phyloP scores from a whole-genome alignment of 92 coral and sea anemone species.

The Porites cylindrica region DNA sequence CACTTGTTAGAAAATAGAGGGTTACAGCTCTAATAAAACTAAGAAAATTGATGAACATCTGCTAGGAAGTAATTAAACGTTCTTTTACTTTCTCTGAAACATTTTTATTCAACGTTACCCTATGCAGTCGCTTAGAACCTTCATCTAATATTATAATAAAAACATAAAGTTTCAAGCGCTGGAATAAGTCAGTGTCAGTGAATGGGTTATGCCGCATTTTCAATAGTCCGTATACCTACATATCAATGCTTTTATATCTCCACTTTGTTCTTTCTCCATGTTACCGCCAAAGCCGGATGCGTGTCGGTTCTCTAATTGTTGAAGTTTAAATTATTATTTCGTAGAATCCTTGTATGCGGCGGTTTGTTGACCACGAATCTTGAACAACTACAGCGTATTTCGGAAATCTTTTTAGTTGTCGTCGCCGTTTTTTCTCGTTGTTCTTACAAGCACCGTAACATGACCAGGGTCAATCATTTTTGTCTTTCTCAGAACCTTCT shows the following conservation, averaged over 20 bases:
- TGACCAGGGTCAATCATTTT: slow-evolving; percentile 13
- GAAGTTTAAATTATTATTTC: background rate
- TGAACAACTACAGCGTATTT: background rate
- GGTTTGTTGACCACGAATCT: background rate
- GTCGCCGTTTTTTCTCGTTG: background rate
- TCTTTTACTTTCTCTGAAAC: too few relatives aligned
- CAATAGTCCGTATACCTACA: too few relatives aligned
- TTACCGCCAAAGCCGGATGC: background rate
- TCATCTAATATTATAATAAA: too few relatives aligned
- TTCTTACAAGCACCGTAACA: background rate
- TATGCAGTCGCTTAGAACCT: background rate
- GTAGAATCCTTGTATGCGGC: background rate
- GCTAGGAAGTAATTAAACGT: too few relatives aligned
- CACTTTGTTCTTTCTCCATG: background rate
- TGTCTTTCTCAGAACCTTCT: slow-evolving; percentile 23
- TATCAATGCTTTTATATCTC: too few relatives aligned
- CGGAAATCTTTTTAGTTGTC: background rate
- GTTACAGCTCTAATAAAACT: too few relatives aligned
- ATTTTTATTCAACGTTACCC: background rate
- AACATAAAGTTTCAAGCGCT: background rate
- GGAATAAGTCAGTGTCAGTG: background rate
- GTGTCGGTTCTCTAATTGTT: background rate
- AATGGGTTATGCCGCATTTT: too few relatives aligned
- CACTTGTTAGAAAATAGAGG: too few relatives aligned
- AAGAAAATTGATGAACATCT: too few relatives aligned